Base-by-base conservation (phyloP, 2,888 invertebrate species). In the Synergus umbraculus region DNA sequence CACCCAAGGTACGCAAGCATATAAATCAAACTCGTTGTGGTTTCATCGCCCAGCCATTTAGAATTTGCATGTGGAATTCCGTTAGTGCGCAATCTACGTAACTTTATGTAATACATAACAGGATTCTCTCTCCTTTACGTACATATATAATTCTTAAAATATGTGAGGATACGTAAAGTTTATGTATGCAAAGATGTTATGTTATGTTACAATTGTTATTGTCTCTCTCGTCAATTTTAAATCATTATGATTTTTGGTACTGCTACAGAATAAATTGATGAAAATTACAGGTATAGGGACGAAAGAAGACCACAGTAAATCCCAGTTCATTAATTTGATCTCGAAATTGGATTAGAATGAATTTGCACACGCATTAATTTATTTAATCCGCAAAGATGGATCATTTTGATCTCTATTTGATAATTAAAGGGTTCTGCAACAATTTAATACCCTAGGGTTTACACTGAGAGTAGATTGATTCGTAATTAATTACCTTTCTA, bases 11-110 rank as follows among this genome's bases (percentile, higher is more conserved):
- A 69, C 63, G 80, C 79, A 69, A 37, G 76, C 76, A 78, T 81
- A 84, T 87, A 87, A 86, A 87, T 87, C 86, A 87, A 82, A 81
- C 78, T 76, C 77, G 77, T 66, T 82, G 81, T 58, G 66, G 60
- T 79, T 58, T 79, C 79, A 82, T 79, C 82, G 82, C 76, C 78
- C 81, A 58, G 78, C 83, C 82, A 85, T 86, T 87, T 83, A 81
- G 83, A 84, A 86, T 85, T 85, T 86, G 81, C 83, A 79, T 80
- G 80, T 79, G 84, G 84, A 84, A 87, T 87, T 86, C 83, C 76
- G 84, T 76, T 83, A 85, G 83, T 29, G 69, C 46, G 49, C 69
- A 49, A 22, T 49, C 37, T 29, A 69, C 69, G 69, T 49, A 69
- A 49, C 69, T 69, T 49, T 69, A 69, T 69, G 49, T 69, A 69